A percentile compares a stretch with the other conserved stretches of the same genome.
Evolutionary conservation across 37 sponge, comb jelly and placozoan genomes (phyloP).

Genomic region (Hexactinellida sp.): DNA sequence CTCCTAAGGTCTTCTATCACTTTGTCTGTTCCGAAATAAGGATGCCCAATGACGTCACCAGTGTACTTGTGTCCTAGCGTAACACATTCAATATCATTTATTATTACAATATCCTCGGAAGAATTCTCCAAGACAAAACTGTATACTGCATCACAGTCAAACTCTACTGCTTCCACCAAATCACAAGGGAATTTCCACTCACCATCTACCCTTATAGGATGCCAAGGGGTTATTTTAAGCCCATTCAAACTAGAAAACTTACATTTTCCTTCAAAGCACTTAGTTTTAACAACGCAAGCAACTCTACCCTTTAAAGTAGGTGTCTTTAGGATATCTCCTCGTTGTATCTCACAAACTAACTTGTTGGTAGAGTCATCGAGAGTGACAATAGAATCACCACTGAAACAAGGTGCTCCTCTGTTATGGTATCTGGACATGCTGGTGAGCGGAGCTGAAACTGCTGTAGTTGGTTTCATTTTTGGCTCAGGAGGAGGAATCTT

Average conservation of each 20-base stretch:
- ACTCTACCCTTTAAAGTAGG: background rate
- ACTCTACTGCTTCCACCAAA: background rate
- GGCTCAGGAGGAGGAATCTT: slow-evolving; percentile 18
- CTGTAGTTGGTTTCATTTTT: background rate
- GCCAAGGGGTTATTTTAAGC: slow-evolving; percentile 15
- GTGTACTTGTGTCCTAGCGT: slow-evolving; percentile 21
- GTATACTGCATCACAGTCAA: background rate
- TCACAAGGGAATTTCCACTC: slow-evolving; percentile 12
- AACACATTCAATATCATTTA: background rate
- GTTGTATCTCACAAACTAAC: background rate
- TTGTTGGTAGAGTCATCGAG: background rate
- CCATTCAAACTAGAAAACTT: background rate
- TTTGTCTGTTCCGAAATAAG: slow-evolving; percentile 15
- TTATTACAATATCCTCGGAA: background rate
- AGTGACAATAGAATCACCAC: background rate
- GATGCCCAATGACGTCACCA: slow-evolving; percentile 14
- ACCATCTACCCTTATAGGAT: slow-evolving; percentile 11
- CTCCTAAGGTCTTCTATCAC: background rate
- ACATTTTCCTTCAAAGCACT: background rate
- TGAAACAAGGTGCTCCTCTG: background rate
- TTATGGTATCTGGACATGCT: slow-evolving; percentile 16
- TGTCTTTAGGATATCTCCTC: slow-evolving; percentile 1
- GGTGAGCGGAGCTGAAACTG: background rate
- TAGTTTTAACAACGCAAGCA: background rate
- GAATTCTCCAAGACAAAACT: background rate